These are phyloP conservation scores for Thereva unica DNA, from an alignment of 2,888 invertebrate species.

Conservation along the genomic window DNA sequence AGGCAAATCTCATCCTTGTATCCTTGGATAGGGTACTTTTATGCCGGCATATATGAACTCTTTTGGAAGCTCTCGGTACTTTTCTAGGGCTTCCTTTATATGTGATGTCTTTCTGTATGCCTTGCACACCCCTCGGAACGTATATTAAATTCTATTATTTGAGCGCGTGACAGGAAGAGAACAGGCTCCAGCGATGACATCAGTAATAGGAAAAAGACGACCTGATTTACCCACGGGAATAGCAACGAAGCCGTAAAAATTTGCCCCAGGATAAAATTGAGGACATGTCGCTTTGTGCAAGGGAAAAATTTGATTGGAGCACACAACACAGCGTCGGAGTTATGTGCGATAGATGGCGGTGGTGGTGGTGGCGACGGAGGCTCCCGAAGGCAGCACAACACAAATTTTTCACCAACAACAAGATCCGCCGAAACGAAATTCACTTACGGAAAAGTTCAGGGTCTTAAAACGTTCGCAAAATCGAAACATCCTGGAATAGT, in stretches of 20 bases:
- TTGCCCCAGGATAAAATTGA: constrained; percentile 35
- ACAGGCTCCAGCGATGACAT: constrained; percentile 17
- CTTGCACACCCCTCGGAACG: constrained; percentile 30
- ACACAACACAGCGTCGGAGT: not conserved
- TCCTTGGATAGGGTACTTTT: constrained; percentile 22
- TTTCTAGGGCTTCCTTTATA: constrained; percentile 27
- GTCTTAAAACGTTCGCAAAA: no score
- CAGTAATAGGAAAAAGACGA: constrained; percentile 29
- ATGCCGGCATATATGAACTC: constrained; percentile 15
- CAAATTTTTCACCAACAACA: no score
- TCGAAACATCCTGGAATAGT: no score
- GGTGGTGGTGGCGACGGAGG: not conserved
- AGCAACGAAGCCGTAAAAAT: constrained; percentile 37
- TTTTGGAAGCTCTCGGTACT: constrained; percentile 12
- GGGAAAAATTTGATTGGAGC: constrained; percentile 34
- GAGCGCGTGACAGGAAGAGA: constrained; percentile 38
- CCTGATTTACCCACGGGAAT: constrained; percentile 34
- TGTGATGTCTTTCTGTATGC: constrained; percentile 21
- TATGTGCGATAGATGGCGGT: no score
- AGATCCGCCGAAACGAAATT: no score
- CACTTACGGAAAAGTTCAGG: no score
- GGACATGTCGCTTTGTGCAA: constrained; percentile 27
- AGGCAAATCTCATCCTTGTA: constrained; percentile 14
- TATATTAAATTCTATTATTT: constrained; percentile 41
- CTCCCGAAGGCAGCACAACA: not conserved